These are phyloP conservation scores for Hydrophis major DNA, from an alignment of 2,797 vertebrate genomes.

Conservation along the genomic window DNA sequence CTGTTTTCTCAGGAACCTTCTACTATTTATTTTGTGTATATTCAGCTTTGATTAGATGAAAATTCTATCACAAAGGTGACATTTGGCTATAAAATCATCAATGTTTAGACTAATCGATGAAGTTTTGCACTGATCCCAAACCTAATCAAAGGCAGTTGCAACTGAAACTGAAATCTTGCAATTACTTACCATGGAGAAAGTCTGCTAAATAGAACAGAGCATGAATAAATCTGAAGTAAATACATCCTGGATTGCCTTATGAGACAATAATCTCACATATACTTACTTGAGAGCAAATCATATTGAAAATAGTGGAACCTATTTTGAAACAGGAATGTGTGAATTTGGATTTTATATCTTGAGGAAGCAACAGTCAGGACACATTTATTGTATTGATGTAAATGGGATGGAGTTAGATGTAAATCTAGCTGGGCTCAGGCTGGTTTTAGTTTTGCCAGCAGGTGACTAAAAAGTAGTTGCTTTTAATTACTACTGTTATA, in stretches of 20 bases:
- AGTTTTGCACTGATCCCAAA: background rate
- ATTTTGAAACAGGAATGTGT: background rate
- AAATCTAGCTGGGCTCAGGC: background rate
- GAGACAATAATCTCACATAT: background rate
- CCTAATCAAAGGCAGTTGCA: background rate
- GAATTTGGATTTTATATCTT: background rate
- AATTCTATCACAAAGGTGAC: background rate
- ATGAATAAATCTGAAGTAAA: background rate
- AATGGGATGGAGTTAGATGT: background rate
- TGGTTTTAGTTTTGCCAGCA: background rate
- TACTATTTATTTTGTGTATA: background rate
- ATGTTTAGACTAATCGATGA: background rate
- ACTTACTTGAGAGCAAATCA: background rate
- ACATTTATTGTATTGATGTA: background rate
- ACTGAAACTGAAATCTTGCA: background rate
- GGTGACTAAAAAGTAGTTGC: background rate
- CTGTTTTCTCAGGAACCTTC: background rate
- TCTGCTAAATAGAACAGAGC: background rate
- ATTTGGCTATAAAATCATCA: background rate
- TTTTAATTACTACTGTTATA: background rate
- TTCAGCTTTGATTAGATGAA: background rate
- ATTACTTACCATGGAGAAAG: background rate
- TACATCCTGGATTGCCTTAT: background rate
- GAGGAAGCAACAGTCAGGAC: background rate
- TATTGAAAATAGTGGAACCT: background rate